Base-by-base conservation (phyloP, 2,113 vertebrate genomes). In the Piaya cayana region DNA sequence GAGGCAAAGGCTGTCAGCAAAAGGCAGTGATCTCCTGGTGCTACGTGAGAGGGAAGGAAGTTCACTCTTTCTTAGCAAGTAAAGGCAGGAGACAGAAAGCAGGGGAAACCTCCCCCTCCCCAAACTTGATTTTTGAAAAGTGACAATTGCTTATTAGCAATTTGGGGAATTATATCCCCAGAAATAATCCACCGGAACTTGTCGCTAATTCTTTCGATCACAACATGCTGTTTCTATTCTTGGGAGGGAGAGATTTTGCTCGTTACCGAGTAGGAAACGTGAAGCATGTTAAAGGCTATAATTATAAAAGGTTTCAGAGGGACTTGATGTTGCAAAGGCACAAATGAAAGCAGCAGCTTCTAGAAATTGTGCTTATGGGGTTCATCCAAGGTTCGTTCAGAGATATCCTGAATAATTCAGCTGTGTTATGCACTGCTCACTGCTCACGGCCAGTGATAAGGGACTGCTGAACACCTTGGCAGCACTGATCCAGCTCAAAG, bases 101-200 rank as follows among this genome's bases (percentile, higher is more conserved):
- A n/a, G n/a, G n/a, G n/a, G n/a, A n/a, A n/a, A n/a, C n/a, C n/a
- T n/a, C n/a, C n/a, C n/a, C n/a, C n/a, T n/a, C n/a, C n/a, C n/a
- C n/a, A n/a, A n/a, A n/a, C 8, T 77, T 95, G 88, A 95, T 95
- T 93, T 94, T 71, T 83, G 52, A 80, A 25, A 95, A 92, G 85
- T 83, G 90, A 96, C 94, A 96, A 93, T 93, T 81, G 69, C 90
- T 95, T 88, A 90, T 96, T 90, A 95, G 90, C 93, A 84, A 95
- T 88, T 88, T 90, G 55, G 59, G 68, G 88, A 95, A 89, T 93
- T 96, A 92, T 64, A 90, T 69, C 21, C 50, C 81, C 85, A 85
- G 89, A 95, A 93, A 85, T 92, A 90, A 95, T 91, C 71, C 95
- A 82, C 77, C 82, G 77, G 74, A 88, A 81, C 78, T 70, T 58